Evolutionary conservation across 2,888 invertebrate genomes (phyloP).

Genomic region (Cerceris ruficornis): DNA sequence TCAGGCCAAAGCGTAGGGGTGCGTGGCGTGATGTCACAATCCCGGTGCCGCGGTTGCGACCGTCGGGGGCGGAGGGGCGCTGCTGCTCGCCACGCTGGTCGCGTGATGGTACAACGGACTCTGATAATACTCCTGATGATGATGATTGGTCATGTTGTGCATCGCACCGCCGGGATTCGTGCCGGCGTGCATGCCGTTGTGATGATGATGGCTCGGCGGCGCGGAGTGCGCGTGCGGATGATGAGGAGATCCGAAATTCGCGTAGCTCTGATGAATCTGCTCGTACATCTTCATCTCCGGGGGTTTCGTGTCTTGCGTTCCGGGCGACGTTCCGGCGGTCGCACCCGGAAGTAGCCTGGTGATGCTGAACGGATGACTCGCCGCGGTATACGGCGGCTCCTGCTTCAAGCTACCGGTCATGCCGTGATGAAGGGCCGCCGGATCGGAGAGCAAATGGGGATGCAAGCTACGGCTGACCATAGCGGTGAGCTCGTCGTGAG

Average conservation of each 20-base stretch:
- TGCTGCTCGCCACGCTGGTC: conserved; percentile 72
- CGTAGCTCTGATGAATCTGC: conserved; percentile 85
- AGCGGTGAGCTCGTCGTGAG: conserved; percentile 86
- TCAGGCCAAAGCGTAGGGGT: conserved; percentile 92
- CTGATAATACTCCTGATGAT: conserved; percentile 87
- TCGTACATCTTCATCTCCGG: conserved; percentile 96
- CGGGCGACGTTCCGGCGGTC: conserved; percentile 85
- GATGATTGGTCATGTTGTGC: conserved; percentile 82
- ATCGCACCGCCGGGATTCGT: conserved; percentile 86
- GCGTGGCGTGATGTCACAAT: conserved; percentile 89
- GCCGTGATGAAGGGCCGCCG: conserved; percentile 83
- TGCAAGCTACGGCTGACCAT: conserved; percentile 87
- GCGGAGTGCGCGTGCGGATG: conserved; percentile 85
- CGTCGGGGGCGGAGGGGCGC: conserved; percentile 83
- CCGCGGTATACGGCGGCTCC: conserved; percentile 90
- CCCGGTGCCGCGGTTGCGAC: conserved; percentile 86
- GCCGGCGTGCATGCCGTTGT: conserved; percentile 85
- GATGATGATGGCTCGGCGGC: conserved; percentile 83
- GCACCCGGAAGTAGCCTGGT: conserved; percentile 94
- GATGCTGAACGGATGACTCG: conserved; percentile 97
- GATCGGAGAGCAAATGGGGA: conserved; percentile 80
- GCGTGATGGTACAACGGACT: conserved; percentile 87
- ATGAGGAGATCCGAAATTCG: conserved; percentile 84
- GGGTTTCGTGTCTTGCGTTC: conserved; percentile 77
- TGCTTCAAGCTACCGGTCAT: conserved; percentile 89